Evolutionary conservation across 2,888 invertebrate species (phyloP).

Genomic region (Nezara viridula): DNA sequence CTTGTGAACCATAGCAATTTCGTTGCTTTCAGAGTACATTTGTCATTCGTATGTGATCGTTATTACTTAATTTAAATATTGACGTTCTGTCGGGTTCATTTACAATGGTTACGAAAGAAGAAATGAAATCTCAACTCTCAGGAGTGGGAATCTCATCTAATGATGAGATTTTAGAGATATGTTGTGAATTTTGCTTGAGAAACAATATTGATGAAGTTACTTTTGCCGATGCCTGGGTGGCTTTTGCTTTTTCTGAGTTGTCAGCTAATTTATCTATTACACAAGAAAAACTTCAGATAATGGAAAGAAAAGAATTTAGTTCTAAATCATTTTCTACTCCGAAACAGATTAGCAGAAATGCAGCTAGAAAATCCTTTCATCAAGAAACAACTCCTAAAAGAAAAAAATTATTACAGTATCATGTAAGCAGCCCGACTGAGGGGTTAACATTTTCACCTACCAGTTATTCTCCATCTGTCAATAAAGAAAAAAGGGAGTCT

Average conservation of each 20-base stretch:
- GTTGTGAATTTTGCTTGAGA: conserved; percentile 68
- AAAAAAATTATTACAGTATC: conserved; percentile 16
- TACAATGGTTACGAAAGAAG: conserved; percentile 73
- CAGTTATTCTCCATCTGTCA: conserved; percentile 24
- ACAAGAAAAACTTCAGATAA: not conserved
- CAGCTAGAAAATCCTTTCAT: not conserved
- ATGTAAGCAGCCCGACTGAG: not conserved
- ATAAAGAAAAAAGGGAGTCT: conserved; percentile 23
- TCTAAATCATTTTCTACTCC: conserved; percentile 34
- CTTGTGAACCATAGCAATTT: not conserved
- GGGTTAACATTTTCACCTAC: not conserved
- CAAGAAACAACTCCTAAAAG: conserved; percentile 45
- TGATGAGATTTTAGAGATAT: conserved; percentile 74
- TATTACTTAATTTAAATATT: not conserved
- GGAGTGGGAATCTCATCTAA: conserved; percentile 75
- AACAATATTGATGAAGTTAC: conserved; percentile 28
- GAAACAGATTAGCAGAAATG: not conserved
- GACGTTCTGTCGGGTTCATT: not conserved
- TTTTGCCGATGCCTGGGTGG: conserved; percentile 23
- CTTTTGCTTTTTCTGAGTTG: conserved; percentile 12
- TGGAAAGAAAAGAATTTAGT: conserved; percentile 42
- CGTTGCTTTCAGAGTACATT: not conserved
- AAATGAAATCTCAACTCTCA: conserved; percentile 76
- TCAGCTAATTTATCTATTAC: not conserved
- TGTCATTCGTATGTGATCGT: not conserved